A percentile compares a stretch with the other conserved stretches of the same genome.
Conservation (phyloP, 2,797 vertebrate species). For the Crotalus adamanteus region DNA sequence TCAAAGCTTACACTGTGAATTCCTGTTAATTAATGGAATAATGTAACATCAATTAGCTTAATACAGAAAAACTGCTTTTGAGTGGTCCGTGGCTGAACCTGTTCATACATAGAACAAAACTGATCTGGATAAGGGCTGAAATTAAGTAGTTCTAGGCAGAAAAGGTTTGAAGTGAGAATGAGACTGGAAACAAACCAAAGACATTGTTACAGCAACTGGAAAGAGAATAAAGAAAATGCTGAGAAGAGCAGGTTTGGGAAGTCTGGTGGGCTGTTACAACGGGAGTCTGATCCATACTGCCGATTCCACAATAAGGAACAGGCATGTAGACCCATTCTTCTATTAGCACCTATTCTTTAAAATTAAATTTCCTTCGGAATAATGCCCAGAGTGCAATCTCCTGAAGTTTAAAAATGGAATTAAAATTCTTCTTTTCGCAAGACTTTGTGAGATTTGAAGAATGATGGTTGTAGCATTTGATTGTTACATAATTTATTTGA, state of each 20-base stretch:
- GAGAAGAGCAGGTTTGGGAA: not conserved
- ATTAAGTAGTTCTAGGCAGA: not conserved
- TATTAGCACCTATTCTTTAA: not conserved
- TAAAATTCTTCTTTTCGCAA: too few relatives aligned
- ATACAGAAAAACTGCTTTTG: not conserved
- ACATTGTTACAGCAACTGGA: not conserved
- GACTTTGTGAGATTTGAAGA: not conserved
- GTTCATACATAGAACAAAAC: not conserved
- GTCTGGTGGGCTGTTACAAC: not conserved
- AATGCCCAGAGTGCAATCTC: not conserved
- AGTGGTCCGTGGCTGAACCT: not conserved
- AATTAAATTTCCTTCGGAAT: not conserved
- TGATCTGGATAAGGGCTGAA: not conserved
- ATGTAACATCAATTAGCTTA: not conserved
- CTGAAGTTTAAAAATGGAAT: not conserved
- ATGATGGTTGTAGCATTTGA: not conserved
- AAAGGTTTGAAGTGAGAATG: not conserved
- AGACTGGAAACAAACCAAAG: not conserved
- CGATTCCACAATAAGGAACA: not conserved
- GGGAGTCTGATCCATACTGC: not conserved
- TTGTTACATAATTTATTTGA: not conserved
- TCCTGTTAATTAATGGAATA: conserved; percentile 71
- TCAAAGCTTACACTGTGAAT: conserved; percentile 95
- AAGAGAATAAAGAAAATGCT: not conserved
- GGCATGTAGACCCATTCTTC: not conserved